A percentile compares a stretch with the other conserved stretches of the same genome.
These are phyloP conservation scores for Drosophila seguyi DNA, from an alignment of 1,140 invertebrate species.

Conservation along the genomic window DNA sequence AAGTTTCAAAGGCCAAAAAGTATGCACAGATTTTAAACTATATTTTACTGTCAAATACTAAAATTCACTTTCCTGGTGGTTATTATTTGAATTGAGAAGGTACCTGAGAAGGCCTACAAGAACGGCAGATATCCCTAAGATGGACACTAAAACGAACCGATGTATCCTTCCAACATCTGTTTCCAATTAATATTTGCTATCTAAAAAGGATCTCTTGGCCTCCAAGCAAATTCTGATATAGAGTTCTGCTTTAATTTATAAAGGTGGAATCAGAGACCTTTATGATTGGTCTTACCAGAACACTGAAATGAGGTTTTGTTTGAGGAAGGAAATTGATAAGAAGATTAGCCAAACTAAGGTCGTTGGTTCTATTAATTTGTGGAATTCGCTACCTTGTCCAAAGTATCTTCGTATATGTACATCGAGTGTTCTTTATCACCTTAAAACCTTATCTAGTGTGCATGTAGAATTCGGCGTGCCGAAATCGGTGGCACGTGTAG, in stretches of 20 bases:
- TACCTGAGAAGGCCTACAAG: too few relatives aligned
- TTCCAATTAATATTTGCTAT: not conserved
- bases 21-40: not conserved
- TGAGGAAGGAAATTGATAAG: not conserved
- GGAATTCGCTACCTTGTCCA: not conserved
- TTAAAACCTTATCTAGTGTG: slow-evolving; percentile 8
- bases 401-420: not conserved
- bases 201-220: not conserved
- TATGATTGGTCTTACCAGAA: not conserved
- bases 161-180: too few relatives aligned
- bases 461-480: slow-evolving; percentile 13
- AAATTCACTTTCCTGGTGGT: too few relatives aligned
- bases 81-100: too few relatives aligned
- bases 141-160: too few relatives aligned
- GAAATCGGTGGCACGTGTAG: slow-evolving; percentile 34
- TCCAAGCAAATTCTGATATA: not conserved
- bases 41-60: not conserved
- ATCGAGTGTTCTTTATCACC: not conserved
- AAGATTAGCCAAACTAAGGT: not conserved
- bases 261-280: not conserved
- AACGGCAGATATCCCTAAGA: too few relatives aligned
- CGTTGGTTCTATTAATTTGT: not conserved
- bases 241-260: not conserved
- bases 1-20: not conserved
- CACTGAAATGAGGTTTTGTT: not conserved